Percentiles rank a stretch among this genome's conserved stretches.
Conservation (phyloP, 2,113 vertebrate species). For the Zootoca vivipara region DNA sequence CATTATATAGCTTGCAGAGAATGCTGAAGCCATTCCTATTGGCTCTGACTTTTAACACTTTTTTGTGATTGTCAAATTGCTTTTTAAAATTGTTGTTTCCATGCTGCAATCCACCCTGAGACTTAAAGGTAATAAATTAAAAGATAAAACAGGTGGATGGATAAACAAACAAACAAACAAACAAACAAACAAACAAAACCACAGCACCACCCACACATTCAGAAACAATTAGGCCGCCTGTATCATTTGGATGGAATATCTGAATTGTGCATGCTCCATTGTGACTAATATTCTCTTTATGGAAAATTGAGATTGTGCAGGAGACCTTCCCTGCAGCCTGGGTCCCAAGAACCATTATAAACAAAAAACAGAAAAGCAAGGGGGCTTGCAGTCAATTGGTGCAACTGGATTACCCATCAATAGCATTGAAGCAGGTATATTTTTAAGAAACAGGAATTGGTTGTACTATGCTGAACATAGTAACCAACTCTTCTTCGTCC, state of each 20-base stretch:
- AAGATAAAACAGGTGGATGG: no score
- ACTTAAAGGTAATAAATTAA: no score
- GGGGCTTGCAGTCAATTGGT: conserved; percentile 76
- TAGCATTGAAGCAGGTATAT: conserved; percentile 80
- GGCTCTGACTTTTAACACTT: no score
- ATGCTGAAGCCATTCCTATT: no score
- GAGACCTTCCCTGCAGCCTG: not conserved
- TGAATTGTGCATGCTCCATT: not conserved
- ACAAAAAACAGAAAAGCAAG: conserved; percentile 28
- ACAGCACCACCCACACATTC: not conserved
- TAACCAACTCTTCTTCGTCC: conserved; percentile 79
- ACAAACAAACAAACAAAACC: not conserved
- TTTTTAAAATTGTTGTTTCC: no score
- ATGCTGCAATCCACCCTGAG: no score
- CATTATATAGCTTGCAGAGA: no score
- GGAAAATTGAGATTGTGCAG: not conserved
- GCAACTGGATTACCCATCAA: conserved; percentile 86
- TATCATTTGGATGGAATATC: conserved; percentile 44
- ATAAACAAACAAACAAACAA: no score
- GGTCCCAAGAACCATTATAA: conserved; percentile 65
- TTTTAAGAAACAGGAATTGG: conserved; percentile 82
- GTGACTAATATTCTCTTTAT: not conserved
- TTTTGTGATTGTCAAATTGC: no score
- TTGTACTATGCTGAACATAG: conserved; percentile 84
- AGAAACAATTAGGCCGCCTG: conserved; percentile 42